Evolutionary conservation across 1,140 invertebrate genomes (phyloP).

Genomic region (Helicoverpa zea): DNA sequence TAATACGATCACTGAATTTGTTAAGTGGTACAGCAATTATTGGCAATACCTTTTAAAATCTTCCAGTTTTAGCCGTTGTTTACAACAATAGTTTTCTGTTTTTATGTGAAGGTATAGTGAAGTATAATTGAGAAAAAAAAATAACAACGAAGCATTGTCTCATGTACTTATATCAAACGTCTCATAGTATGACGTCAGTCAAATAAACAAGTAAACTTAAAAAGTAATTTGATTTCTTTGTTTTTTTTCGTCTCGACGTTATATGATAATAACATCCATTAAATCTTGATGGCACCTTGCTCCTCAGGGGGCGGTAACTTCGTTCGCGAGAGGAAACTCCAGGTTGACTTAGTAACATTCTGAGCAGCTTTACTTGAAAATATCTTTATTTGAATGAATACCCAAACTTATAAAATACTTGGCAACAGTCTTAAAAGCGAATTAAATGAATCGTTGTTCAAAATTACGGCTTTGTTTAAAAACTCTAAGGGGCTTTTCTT

Average conservation of each 20-base stretch:
- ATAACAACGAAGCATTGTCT: no score
- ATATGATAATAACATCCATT: conserved; percentile 36
- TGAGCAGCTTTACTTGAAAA: conserved; percentile 22
- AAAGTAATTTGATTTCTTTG: conserved; percentile 25
- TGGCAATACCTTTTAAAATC: no score
- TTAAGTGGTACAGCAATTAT: neutral
- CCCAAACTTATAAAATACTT: conserved; percentile 17
- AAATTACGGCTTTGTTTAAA: conserved; percentile 25
- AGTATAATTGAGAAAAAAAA: no score
- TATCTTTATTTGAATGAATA: conserved; percentile 29
- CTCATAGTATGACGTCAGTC: no score
- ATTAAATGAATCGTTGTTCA: conserved; percentile 1
- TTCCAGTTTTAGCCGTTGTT: no score
- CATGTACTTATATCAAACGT: no score
- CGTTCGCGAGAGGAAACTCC: conserved; percentile 31
- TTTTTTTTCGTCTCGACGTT: conserved; percentile 4
- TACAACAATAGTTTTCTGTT: no score
- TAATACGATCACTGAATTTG: neutral
- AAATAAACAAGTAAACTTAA: neutral
- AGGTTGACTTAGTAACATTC: conserved; percentile 38
- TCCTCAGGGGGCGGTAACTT: conserved; percentile 32
- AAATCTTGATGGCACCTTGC: conserved; percentile 39
- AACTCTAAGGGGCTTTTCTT: neutral
- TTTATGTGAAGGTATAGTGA: no score
- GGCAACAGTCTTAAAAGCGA: conserved; percentile 7